phyloP scores from a whole-genome alignment of 2,888 invertebrate genomes.

The Erynnis tages region DNA sequence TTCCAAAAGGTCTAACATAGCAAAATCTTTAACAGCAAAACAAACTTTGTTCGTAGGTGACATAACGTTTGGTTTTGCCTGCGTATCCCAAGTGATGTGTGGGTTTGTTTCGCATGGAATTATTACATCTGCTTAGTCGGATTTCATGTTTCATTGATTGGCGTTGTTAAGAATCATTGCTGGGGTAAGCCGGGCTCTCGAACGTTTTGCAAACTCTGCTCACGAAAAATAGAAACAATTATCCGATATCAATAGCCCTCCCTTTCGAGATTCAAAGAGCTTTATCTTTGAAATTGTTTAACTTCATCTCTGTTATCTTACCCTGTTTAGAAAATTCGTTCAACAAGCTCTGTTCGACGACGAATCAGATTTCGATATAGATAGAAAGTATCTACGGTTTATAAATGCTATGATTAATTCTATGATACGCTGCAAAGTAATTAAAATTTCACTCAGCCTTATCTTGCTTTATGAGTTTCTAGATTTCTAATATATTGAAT shows the following conservation, averaged over 20 bases:
- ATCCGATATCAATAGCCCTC: slow-evolving; percentile 50
- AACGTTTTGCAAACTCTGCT: slow-evolving; percentile 49
- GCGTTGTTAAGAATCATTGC: slow-evolving; percentile 66
- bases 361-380: no score
- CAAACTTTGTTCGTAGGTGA: not conserved
- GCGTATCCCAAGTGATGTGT: slow-evolving; percentile 23
- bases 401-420: no score
- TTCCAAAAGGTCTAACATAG: slow-evolving; percentile 38
- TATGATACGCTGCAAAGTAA: no score
- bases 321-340: not conserved
- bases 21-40: slow-evolving; percentile 30
- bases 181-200: slow-evolving; percentile 49
- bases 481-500: no score
- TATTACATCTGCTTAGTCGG: slow-evolving; percentile 70
- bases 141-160: slow-evolving; percentile 78
- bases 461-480: no score
- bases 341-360: not conserved
- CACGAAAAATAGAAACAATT: slow-evolving; percentile 60
- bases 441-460: no score
- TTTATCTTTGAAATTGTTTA: slow-evolving; percentile 5
- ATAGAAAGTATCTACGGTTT: no score
- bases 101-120: slow-evolving; percentile 45
- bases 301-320: not conserved
- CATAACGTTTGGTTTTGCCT: slow-evolving; percentile 34
- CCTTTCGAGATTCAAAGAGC: not conserved